Conservation (phyloP, 2,888 invertebrate species). For the Acleris literana region DNA sequence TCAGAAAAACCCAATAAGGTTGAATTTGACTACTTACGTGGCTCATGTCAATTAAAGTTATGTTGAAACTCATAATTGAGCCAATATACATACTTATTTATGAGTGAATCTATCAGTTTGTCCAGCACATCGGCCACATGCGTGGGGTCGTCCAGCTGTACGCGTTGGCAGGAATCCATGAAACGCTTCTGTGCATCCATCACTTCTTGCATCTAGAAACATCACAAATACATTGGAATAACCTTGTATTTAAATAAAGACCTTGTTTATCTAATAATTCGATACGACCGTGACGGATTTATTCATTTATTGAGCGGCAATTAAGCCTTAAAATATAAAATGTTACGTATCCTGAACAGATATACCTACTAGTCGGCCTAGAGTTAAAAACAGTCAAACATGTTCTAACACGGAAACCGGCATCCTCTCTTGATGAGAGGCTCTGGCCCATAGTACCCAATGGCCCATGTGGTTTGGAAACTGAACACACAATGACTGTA, state of each 20-base stretch:
- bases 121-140: constrained; percentile 85
- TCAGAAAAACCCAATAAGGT: too few relatives aligned
- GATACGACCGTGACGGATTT: not conserved
- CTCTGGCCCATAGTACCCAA: too few relatives aligned
- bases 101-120: constrained; percentile 85
- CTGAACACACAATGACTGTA: too few relatives aligned
- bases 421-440: too few relatives aligned
- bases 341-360: too few relatives aligned
- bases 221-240: constrained; percentile 2
- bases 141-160: constrained; percentile 86
- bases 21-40: too few relatives aligned
- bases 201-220: constrained; percentile 82
- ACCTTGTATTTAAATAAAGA: constrained; percentile 4
- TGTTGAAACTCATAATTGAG: not conserved
- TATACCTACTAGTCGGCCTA: too few relatives aligned
- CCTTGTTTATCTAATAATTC: constrained; percentile 23
- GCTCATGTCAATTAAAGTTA: too few relatives aligned
- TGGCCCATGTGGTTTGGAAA: too few relatives aligned
- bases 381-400: too few relatives aligned
- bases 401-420: too few relatives aligned
- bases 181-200: constrained; percentile 85
- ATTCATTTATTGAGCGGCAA: not conserved
- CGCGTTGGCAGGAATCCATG: constrained; percentile 86
- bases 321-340: too few relatives aligned
- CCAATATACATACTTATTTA: constrained; percentile 80